Evolutionary conservation across 2,113 vertebrate species (phyloP).

Genomic region (Athene noctua): DNA sequence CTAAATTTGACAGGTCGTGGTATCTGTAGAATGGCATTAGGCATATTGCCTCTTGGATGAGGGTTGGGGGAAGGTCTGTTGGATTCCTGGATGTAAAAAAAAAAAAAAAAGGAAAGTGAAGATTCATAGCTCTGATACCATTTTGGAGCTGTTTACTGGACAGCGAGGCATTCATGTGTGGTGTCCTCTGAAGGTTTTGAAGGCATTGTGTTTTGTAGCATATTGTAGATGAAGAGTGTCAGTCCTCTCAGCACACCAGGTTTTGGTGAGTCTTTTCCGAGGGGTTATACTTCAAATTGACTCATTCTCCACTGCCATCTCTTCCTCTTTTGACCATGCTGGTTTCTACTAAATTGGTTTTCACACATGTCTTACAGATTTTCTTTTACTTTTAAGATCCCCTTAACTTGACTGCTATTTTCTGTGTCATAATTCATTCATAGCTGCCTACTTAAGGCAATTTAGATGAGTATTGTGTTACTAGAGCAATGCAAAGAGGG

Average conservation of each 20-base stretch:
- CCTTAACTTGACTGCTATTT: not conserved
- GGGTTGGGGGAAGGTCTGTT: not conserved
- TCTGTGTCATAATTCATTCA: not conserved
- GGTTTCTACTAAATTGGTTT: not conserved
- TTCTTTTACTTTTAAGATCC: not conserved
- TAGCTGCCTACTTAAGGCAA: not conserved
- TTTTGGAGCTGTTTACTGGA: not conserved
- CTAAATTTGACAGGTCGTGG: not conserved
- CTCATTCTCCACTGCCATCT: not conserved
- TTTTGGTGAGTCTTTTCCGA: not conserved
- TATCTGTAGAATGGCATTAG: not conserved
- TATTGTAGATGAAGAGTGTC: not conserved
- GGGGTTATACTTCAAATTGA: not conserved
- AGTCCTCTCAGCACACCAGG: not conserved
- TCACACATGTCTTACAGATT: not conserved
- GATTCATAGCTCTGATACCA: not conserved
- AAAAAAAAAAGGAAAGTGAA: not conserved
- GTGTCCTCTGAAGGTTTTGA: not conserved
- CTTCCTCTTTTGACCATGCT: not conserved
- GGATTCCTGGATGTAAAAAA: not conserved
- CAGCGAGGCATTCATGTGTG: not conserved
- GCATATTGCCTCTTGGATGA: not conserved
- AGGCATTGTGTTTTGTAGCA: not conserved
- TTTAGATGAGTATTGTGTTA: not conserved
- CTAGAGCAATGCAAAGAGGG: not conserved